phyloP scores from a whole-genome alignment of 2,888 invertebrate species.

The Synergus itoensis region DNA sequence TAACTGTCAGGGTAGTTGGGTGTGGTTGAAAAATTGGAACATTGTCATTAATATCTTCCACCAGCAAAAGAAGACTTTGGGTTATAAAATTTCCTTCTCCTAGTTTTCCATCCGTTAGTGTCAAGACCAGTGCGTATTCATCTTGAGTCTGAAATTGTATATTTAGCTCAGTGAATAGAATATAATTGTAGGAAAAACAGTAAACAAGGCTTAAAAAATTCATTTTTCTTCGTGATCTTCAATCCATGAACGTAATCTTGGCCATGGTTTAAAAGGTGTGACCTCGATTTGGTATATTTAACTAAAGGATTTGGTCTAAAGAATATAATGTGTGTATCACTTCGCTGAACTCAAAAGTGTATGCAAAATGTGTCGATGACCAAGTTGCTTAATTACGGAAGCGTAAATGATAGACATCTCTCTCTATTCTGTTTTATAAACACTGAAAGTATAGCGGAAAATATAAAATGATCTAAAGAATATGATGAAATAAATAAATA shows the following conservation, averaged over 20 bases:
- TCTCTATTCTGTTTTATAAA: not conserved
- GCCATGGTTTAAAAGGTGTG: not conserved
- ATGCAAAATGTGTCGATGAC: not conserved
- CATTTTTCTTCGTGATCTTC: not conserved
- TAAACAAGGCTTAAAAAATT: no score
- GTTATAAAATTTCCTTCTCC: slow-evolving; percentile 93
- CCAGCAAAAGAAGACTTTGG: slow-evolving; percentile 91
- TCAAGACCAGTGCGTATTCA: slow-evolving; percentile 93
- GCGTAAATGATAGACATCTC: not conserved
- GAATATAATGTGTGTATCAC: not conserved
- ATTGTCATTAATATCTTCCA: slow-evolving; percentile 96
- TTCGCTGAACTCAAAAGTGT: not conserved
- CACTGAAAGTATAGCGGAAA: not conserved
- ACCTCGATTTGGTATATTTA: not conserved
- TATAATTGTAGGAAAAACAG: no score
- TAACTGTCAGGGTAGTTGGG: slow-evolving; percentile 88
- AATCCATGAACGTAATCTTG: not conserved
- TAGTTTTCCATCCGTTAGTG: slow-evolving; percentile 91
- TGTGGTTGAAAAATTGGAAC: slow-evolving; percentile 92
- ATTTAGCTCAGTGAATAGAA: not conserved
- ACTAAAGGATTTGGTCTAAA: not conserved
- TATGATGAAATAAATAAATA: no score
- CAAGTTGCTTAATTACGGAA: not conserved
- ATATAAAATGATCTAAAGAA: not conserved
- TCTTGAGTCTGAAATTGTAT: slow-evolving; percentile 84